Conservation (phyloP, 2,888 invertebrate species). For the Platynereis dumerilii region DNA sequence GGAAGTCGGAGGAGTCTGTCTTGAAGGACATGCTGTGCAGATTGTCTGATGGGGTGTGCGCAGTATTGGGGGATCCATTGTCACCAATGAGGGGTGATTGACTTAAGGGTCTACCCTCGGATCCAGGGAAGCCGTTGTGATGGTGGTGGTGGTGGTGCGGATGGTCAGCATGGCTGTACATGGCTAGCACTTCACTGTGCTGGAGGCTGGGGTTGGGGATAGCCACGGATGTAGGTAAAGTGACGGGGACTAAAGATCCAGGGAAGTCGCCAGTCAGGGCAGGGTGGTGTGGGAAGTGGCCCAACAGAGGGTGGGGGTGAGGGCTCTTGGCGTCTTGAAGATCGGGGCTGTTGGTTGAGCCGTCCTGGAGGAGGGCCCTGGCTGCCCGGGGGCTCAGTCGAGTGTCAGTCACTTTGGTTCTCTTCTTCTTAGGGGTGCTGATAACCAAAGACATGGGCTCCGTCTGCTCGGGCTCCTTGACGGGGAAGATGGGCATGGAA, state of each 20-base stretch:
- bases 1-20: constrained; percentile 22
- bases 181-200: constrained; percentile 54
- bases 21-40: constrained; percentile 15
- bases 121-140: constrained; percentile 24
- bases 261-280: constrained; percentile 57
- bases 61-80: constrained; percentile 47
- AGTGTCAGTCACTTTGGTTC: constrained; percentile 85
- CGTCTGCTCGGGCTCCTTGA: constrained; percentile 57
- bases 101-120: constrained; percentile 37
- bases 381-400: constrained; percentile 59
- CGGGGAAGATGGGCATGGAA: constrained; percentile 53
- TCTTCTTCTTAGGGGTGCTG: constrained; percentile 89
- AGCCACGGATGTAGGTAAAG: constrained; percentile 92
- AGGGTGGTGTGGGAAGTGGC: constrained; percentile 34
- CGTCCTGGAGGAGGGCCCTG: constrained; percentile 50
- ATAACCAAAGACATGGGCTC: constrained; percentile 94
- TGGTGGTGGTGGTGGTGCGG: constrained; percentile 60
- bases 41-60: constrained; percentile 40
- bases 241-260: constrained; percentile 67
- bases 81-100: constrained; percentile 48
- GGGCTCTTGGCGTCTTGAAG: background rate
- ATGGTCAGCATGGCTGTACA: constrained; percentile 66
- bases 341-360: constrained; percentile 8
- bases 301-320: constrained; percentile 1
- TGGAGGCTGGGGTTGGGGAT: constrained; percentile 95